Conservation (phyloP, 2,888 invertebrate genomes). For the Lepeophtheirus nordmannii region DNA sequence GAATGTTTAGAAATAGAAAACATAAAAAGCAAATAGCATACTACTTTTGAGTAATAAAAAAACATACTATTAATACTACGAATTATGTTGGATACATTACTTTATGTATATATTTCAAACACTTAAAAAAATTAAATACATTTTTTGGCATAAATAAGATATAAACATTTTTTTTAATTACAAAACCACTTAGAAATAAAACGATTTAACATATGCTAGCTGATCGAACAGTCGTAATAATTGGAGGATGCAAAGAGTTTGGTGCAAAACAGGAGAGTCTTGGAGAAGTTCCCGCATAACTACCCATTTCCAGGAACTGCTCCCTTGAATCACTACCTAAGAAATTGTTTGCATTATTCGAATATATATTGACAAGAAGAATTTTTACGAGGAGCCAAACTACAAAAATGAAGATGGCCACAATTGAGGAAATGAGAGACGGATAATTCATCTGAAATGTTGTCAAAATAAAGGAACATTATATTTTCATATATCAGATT, state of each 20-base stretch:
- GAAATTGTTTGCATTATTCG: background rate
- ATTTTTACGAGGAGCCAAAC: conserved; percentile 7
- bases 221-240: background rate
- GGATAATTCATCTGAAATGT: background rate
- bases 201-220: background rate
- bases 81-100: no score
- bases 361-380: background rate
- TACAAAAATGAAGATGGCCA: conserved; percentile 15
- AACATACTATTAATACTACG: no score
- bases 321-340: conserved; percentile 10
- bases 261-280: conserved; percentile 2
- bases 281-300: background rate
- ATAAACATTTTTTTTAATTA: no score
- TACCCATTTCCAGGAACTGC: conserved; percentile 11
- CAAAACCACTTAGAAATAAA: no score
- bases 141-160: no score
- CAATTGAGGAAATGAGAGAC: background rate
- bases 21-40: no score
- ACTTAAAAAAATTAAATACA: no score
- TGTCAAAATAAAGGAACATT: background rate
- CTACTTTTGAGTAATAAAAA: no score
- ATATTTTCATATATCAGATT: no score
- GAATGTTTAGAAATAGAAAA: no score
- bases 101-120: no score
- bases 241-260: background rate